Evolutionary conservation across 2,888 invertebrate genomes (phyloP).

Genomic region (Aleiodes testaceus): DNA sequence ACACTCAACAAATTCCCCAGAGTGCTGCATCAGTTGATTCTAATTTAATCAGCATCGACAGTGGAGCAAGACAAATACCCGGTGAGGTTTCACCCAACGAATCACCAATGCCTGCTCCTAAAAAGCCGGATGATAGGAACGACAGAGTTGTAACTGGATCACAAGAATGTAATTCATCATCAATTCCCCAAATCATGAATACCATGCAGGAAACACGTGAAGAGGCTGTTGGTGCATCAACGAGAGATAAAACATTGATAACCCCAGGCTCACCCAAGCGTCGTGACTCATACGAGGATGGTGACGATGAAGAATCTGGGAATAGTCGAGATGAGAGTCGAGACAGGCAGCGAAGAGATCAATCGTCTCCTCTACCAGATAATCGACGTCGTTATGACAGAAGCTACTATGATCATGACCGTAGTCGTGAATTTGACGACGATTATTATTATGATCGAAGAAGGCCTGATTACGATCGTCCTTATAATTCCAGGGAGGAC

Average conservation of each 20-base stretch:
- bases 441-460: conserved; percentile 70
- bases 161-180: conserved; percentile 59
- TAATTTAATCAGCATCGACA: conserved; percentile 52
- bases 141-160: conserved; percentile 68
- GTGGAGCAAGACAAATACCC: conserved; percentile 65
- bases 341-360: conserved; percentile 64
- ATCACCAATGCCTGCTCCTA: conserved; percentile 48
- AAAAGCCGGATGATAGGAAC: conserved; percentile 60
- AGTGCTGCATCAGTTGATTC: conserved; percentile 55
- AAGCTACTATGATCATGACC: conserved; percentile 63
- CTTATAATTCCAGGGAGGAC: conserved; percentile 67
- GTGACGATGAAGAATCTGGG: conserved; percentile 68
- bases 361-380: conserved; percentile 58
- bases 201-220: conserved; percentile 66
- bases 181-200: conserved; percentile 56
- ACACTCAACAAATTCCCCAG: conserved; percentile 51
- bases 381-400: conserved; percentile 61
- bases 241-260: conserved; percentile 58
- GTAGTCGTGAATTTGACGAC: conserved; percentile 69
- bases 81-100: conserved; percentile 68
- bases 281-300: conserved; percentile 68
- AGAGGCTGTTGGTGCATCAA: conserved; percentile 69
- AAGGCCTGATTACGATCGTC: conserved; percentile 64
- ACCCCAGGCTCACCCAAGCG: conserved; percentile 60
- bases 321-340: conserved; percentile 68